phyloP scores from a whole-genome alignment of 1,140 invertebrate genomes.

The Drosophila tropicalis region DNA sequence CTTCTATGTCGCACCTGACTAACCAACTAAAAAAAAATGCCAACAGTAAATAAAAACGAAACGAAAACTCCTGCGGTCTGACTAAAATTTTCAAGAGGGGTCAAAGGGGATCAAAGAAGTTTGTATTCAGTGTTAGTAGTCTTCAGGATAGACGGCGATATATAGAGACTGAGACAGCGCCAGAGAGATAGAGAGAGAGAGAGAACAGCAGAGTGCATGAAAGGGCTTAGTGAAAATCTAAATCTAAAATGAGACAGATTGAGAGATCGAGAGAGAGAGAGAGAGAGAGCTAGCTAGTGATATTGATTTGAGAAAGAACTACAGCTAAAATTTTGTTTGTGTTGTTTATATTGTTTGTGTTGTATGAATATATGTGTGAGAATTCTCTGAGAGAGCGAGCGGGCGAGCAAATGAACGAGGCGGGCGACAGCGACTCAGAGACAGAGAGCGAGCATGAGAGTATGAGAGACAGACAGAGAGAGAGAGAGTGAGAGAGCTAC shows the following conservation, averaged over 20 bases:
- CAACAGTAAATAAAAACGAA: constrained; percentile 19
- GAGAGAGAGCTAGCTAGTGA: constrained; percentile 33
- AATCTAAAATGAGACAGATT: constrained; percentile 19
- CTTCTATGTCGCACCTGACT: constrained; percentile 64
- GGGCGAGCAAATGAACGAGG: constrained; percentile 1
- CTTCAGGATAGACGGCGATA: constrained; percentile 22
- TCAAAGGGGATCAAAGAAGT: constrained; percentile 51
- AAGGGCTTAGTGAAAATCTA: background rate
- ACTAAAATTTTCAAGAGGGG: constrained; percentile 66
- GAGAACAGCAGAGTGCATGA: background rate
- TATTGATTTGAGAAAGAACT: background rate
- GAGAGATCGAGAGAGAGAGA: constrained; percentile 37
- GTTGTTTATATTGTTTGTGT: constrained; percentile 51
- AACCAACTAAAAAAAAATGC: constrained; percentile 27
- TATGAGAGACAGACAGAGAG: background rate
- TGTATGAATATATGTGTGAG: constrained; percentile 46
- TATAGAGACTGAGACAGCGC: constrained; percentile 6
- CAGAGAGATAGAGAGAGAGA: background rate
- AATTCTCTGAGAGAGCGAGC: constrained; percentile 22
- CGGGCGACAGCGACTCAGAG: too few species aligned
- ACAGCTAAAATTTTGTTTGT: constrained; percentile 41
- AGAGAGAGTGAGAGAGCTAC: constrained; percentile 19
- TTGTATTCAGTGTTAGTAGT: constrained; percentile 62
- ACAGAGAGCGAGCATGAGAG: constrained; percentile 20
- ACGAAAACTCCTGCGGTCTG: constrained; percentile 41